These are phyloP conservation scores for Nannoperca australis DNA, from an alignment of 2,797 vertebrate genomes.

Conservation along the genomic window DNA sequence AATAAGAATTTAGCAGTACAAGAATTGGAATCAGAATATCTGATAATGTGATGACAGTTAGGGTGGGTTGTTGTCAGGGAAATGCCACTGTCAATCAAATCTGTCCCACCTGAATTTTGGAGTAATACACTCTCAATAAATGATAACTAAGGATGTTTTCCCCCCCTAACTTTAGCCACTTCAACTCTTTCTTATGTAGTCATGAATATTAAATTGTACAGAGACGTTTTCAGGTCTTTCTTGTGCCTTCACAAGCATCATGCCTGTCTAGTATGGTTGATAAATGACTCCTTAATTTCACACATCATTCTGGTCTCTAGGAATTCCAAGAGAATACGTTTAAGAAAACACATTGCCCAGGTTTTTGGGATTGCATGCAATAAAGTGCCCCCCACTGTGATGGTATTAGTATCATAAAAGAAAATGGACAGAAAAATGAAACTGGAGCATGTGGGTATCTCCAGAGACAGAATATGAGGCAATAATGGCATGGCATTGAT, in stretches of 20 bases:
- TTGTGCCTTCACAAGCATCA: neutral
- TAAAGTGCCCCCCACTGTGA: conserved; percentile 46
- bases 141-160: neutral
- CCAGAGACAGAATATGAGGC: conserved; percentile 58
- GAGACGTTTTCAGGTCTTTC: neutral
- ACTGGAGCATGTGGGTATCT: conserved; percentile 55
- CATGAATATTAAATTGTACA: too few species aligned
- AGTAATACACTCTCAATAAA: neutral
- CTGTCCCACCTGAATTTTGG: neutral
- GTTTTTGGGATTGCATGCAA: conserved; percentile 18
- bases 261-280: neutral
- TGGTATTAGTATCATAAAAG: conserved; percentile 65
- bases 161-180: neutral
- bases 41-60: neutral
- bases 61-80: neutral
- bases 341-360: conserved; percentile 25
- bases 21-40: too few species aligned
- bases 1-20: neutral
- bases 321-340: conserved; percentile 10
- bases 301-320: neutral
- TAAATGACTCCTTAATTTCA: conserved; percentile 24
- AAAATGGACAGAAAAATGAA: conserved; percentile 56
- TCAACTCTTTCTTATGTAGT: neutral
- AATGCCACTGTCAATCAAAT: neutral
- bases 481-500: conserved; percentile 80